Evolutionary conservation across 2,113 vertebrate genomes (phyloP).

Genomic region (Corythaixoides concolor): DNA sequence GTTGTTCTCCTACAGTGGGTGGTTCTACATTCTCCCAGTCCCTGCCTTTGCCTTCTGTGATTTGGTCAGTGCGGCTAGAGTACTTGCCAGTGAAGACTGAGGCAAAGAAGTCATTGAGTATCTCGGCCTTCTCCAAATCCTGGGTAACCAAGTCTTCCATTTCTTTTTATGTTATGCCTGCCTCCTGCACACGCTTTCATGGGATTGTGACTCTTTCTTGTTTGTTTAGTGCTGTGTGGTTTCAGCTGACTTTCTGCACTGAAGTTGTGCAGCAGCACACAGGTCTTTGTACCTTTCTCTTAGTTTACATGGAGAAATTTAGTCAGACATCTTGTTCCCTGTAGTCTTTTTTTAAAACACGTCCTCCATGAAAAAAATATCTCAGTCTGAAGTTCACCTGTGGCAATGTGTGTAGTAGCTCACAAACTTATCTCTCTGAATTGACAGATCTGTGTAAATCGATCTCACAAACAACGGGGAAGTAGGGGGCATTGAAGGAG

Average conservation of each 20-base stretch:
- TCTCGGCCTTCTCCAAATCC: too few relatives aligned
- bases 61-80: too few relatives aligned
- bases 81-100: too few relatives aligned
- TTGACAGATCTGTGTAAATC: neutral
- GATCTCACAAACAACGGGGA: neutral
- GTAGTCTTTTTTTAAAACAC: neutral
- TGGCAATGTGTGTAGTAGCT: neutral
- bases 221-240: neutral
- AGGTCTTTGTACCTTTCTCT: neutral
- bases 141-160: too few relatives aligned
- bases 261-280: neutral
- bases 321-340: neutral
- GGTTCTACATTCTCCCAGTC: too few relatives aligned
- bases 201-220: neutral
- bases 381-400: neutral
- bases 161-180: neutral
- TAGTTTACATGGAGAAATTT: neutral
- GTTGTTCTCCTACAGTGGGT: too few relatives aligned
- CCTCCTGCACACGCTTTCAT: neutral
- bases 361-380: neutral
- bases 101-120: too few relatives aligned
- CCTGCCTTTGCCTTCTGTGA: too few relatives aligned
- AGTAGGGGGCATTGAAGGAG: neutral
- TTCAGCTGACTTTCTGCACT: neutral
- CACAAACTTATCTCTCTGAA: neutral